A percentile compares a stretch with the other conserved stretches of the same genome.
phyloP scores from a whole-genome alignment of 1,140 invertebrate genomes.

The Lordiphosa clarofinis region DNA sequence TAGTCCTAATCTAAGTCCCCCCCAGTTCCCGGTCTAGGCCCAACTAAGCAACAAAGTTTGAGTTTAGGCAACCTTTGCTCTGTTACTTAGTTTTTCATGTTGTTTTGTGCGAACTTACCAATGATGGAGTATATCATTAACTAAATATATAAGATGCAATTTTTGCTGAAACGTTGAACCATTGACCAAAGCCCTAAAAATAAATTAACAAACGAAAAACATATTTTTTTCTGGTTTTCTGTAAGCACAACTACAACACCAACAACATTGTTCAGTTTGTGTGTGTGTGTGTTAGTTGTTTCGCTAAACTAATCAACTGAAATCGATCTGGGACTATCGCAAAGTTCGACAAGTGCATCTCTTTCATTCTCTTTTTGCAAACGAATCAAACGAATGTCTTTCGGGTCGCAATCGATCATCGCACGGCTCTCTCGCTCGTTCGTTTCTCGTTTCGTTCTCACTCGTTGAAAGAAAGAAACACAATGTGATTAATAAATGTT shows the following conservation, averaged over 20 bases:
- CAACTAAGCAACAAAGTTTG: constrained; percentile 27
- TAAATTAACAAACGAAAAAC: constrained; percentile 78
- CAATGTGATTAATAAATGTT: constrained; percentile 69
- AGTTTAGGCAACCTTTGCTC: constrained; percentile 7
- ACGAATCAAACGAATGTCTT: constrained; percentile 42
- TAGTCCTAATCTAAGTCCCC: background rate
- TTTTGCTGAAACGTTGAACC: constrained; percentile 92
- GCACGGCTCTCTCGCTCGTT: constrained; percentile 35
- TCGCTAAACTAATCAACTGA: background rate
- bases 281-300: constrained; percentile 13
- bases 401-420: constrained; percentile 14
- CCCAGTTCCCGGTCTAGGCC: background rate
- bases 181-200: constrained; percentile 87
- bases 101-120: constrained; percentile 86
- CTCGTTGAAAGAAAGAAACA: constrained; percentile 73
- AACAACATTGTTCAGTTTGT: constrained; percentile 21
- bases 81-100: constrained; percentile 11
- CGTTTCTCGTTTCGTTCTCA: constrained; percentile 34
- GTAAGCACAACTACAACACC: constrained; percentile 56
- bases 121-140: constrained; percentile 98
- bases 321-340: constrained; percentile 22
- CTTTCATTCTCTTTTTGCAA: constrained; percentile 14
- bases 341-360: too few species aligned
- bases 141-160: constrained; percentile 97
- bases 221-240: constrained; percentile 66